phyloP scores from a whole-genome alignment of 2,113 vertebrate species.

The Megaptera novaeangliae region DNA sequence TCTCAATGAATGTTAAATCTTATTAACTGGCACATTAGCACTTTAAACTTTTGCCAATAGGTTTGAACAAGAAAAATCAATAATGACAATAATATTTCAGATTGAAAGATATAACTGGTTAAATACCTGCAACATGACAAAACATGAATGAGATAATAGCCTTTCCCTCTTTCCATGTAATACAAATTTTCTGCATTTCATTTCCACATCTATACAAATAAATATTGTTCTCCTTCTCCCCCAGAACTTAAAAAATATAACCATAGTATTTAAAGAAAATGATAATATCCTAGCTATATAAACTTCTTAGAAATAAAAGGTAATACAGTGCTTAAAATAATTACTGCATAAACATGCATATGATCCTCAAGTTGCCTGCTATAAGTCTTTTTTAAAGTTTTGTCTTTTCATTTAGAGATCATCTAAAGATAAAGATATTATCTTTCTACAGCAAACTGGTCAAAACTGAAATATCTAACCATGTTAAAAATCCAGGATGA shows the following conservation, averaged over 20 bases:
- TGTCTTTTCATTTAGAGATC: background rate
- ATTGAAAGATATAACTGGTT: background rate
- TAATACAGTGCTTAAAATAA: background rate
- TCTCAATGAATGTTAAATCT: background rate
- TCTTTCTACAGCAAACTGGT: background rate
- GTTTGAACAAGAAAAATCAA: background rate
- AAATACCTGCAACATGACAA: background rate
- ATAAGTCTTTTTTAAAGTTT: background rate
- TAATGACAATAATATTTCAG: background rate
- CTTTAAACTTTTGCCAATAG: background rate
- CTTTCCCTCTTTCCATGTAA: background rate
- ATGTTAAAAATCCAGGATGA: background rate
- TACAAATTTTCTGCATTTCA: background rate
- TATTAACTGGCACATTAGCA: background rate
- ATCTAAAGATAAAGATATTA: background rate
- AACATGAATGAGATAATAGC: background rate
- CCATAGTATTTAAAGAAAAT: background rate
- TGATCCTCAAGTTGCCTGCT: background rate
- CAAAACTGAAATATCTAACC: background rate
- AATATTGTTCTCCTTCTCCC: background rate
- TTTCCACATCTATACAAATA: background rate
- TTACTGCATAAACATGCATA: background rate
- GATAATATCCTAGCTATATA: background rate
- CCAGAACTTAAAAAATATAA: background rate
- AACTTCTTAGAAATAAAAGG: background rate